These are phyloP conservation scores for Etheostoma nigrum DNA, from an alignment of 2,797 vertebrate species.

Conservation along the genomic window DNA sequence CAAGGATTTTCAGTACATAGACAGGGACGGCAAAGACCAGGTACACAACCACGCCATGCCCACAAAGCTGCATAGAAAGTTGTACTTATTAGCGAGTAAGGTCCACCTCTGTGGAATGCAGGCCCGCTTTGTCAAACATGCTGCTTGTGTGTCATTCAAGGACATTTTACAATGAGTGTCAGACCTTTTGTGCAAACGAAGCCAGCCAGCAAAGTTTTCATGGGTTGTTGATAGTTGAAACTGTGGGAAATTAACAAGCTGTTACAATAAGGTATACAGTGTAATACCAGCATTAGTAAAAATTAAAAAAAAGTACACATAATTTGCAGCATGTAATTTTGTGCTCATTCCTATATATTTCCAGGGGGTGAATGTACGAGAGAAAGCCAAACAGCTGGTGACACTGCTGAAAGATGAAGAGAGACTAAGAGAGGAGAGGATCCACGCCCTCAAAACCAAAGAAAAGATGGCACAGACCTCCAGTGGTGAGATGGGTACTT, in stretches of 20 bases:
- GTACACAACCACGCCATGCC: slow-evolving; percentile 65
- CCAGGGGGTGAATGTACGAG: slow-evolving; percentile 92
- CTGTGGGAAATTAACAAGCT: background rate
- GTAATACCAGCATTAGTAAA: background rate
- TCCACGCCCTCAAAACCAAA: slow-evolving; percentile 96
- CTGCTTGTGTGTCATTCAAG: slow-evolving; percentile 34
- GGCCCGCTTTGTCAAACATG: slow-evolving; percentile 35
- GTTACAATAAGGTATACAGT: background rate
- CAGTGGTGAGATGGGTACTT: slow-evolving; percentile 84
- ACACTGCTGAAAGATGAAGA: slow-evolving; percentile 93
- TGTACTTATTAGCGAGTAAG: slow-evolving; percentile 36
- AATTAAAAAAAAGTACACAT: background rate
- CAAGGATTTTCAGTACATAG: slow-evolving; percentile 95
- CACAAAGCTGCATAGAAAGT: slow-evolving; percentile 41
- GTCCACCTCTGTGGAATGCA: slow-evolving; percentile 48
- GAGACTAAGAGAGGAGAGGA: slow-evolving; percentile 91
- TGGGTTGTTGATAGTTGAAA: slow-evolving; percentile 27
- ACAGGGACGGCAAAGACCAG: slow-evolving; percentile 95
- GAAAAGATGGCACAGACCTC: slow-evolving; percentile 95
- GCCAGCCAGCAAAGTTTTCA: slow-evolving; percentile 29
- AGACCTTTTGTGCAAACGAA: slow-evolving; percentile 56
- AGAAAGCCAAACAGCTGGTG: slow-evolving; percentile 95
- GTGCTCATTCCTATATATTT: slow-evolving; percentile 13
- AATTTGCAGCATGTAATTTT: background rate
- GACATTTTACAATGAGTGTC: slow-evolving; percentile 37